These are phyloP conservation scores for Eciton burchellii DNA, from an alignment of 1,140 invertebrate genomes.

Conservation along the genomic window DNA sequence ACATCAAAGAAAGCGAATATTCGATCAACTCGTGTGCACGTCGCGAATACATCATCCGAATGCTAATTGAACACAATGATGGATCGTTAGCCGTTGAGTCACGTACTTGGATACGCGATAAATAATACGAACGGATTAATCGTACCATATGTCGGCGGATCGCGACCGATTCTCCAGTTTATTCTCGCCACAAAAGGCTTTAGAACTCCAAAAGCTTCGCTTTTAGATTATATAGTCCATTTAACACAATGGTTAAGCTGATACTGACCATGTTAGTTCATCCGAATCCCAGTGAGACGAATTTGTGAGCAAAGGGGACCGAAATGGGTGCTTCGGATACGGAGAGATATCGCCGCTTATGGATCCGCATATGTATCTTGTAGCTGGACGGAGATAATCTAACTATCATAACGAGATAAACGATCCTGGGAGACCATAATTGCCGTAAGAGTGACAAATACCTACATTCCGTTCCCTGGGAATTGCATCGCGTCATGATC, in stretches of 20 bases:
- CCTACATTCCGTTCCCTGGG: slow-evolving; percentile 10
- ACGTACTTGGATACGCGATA: slow-evolving; percentile 33
- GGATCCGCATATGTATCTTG: slow-evolving; percentile 56
- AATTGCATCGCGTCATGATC: slow-evolving; percentile 18
- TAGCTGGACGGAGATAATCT: slow-evolving; percentile 51
- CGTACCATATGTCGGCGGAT: background rate
- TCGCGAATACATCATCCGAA: slow-evolving; percentile 41
- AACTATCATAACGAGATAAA: slow-evolving; percentile 63
- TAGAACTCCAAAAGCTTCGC: slow-evolving; percentile 5
- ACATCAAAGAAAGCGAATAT: background rate
- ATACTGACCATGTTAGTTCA: slow-evolving; percentile 8
- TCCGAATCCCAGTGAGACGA: slow-evolving; percentile 46
- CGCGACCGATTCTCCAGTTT: background rate
- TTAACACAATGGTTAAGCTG: slow-evolving; percentile 39
- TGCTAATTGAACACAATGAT: slow-evolving; percentile 44
- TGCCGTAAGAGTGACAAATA: slow-evolving; percentile 62
- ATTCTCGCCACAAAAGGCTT: background rate
- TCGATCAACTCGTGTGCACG: slow-evolving; percentile 24
- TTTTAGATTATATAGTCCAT: slow-evolving; percentile 50
- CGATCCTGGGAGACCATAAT: slow-evolving; percentile 51
- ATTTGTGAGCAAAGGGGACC: slow-evolving; percentile 44
- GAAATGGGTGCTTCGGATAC: slow-evolving; percentile 55
- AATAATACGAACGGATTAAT: slow-evolving; percentile 47
- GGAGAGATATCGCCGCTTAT: slow-evolving; percentile 52
- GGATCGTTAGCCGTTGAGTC: slow-evolving; percentile 29